Conservation (phyloP, 2,113 vertebrate species). For the Gopherus evgoodei region DNA sequence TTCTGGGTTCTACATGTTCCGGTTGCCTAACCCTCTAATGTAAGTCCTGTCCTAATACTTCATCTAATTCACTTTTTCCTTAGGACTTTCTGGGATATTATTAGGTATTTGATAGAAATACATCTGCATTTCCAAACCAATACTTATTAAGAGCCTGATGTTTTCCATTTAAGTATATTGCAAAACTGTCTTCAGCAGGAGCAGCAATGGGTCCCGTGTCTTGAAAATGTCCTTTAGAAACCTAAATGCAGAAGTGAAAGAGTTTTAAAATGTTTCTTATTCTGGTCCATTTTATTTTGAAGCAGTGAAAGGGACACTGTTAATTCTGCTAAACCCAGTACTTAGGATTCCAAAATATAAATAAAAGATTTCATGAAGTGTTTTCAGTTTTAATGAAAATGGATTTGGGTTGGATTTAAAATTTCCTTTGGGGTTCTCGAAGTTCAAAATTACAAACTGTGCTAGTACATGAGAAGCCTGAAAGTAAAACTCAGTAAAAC, state of each 20-base stretch:
- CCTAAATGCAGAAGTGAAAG: rapidly evolving
- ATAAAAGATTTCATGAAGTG: background rate
- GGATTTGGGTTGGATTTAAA: background rate
- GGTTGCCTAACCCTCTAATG: no score
- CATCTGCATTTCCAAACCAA: background rate
- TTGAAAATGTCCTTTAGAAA: slow-evolving; percentile 43
- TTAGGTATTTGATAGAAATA: background rate
- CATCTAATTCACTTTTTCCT: no score
- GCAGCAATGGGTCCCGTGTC: background rate
- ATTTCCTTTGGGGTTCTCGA: background rate
- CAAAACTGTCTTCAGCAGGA: background rate
- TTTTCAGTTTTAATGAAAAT: background rate
- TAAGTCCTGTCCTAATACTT: no score
- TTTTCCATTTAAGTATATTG: background rate
- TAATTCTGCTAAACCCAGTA: rapidly evolving
- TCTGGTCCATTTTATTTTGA: slow-evolving; percentile 33
- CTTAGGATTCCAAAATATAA: background rate
- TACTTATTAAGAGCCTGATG: rapidly evolving
- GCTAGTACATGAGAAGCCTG: background rate
- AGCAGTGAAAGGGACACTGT: background rate
- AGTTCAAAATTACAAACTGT: background rate
- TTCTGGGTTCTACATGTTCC: no score
- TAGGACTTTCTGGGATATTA: background rate
- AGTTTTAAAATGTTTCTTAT: background rate
- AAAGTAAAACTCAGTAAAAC: background rate